Evolutionary conservation across 2,113 vertebrate genomes (phyloP).

Genomic region (Conger conger): DNA sequence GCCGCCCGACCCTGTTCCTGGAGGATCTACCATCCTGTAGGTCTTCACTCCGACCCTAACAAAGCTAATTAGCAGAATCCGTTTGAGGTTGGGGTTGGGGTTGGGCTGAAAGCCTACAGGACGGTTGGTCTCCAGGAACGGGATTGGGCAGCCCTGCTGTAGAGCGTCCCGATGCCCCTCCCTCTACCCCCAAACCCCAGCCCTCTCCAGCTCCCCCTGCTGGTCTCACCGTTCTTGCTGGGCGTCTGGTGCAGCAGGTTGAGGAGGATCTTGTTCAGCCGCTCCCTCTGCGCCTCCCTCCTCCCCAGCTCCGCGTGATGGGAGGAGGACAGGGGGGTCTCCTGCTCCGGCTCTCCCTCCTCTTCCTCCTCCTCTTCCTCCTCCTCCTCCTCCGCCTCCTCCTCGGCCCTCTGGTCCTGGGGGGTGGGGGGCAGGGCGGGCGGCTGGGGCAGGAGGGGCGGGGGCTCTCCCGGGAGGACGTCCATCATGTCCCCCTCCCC

Average conservation of each 20-base stretch:
- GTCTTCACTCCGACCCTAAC: too few relatives aligned
- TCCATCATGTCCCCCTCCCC: conserved; percentile 55
- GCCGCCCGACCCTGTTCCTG: too few relatives aligned
- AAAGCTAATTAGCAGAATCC: too few relatives aligned
- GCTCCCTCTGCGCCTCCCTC: conserved; percentile 82
- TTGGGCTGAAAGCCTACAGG: too few relatives aligned
- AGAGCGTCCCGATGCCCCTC: too few relatives aligned
- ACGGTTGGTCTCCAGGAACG: too few relatives aligned
- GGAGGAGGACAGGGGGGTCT: conserved; percentile 64
- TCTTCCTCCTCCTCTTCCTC: conserved; percentile 68
- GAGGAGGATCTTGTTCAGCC: conserved; percentile 93
- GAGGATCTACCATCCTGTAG: too few relatives aligned
- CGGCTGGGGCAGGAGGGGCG: conserved; percentile 36
- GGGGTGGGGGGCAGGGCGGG: conserved; percentile 10
- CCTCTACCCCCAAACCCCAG: neutral
- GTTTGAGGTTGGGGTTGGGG: too few relatives aligned
- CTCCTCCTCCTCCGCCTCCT: conserved; percentile 65
- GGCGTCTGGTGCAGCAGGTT: conserved; percentile 89
- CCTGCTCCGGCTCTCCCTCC: conserved; percentile 67
- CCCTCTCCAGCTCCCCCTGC: conserved; percentile 27
- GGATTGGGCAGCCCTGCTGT: too few relatives aligned
- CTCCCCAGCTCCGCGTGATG: conserved; percentile 71
- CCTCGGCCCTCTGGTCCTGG: conserved; percentile 43
- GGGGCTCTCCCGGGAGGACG: conserved; percentile 42
- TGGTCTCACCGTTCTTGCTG: conserved; percentile 86